Base-by-base conservation (phyloP, 2,888 invertebrate genomes). In the Caenorhabditis wallacei region DNA sequence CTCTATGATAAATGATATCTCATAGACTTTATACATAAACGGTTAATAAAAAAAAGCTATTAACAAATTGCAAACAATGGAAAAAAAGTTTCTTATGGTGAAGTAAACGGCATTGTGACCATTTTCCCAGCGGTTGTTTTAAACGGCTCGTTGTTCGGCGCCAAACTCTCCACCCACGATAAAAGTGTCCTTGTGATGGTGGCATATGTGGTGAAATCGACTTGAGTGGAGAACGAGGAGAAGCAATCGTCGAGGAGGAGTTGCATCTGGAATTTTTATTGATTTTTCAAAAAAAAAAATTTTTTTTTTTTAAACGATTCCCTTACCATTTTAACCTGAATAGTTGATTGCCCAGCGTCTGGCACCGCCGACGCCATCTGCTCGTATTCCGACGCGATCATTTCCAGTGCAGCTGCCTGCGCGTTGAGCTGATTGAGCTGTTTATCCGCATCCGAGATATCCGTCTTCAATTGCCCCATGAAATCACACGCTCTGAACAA, bases 311-410 rank as follows among this genome's bases (percentile, higher is more conserved):
- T n/a, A n/a, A n/a, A n/a, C n/a, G n/a, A n/a, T 13, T 40, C 40
- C 16, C 46, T 76, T 61, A 90, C 89, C 88, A 91, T 88, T 83
- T 88, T 88, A 2, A 88, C 85, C 59, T 91, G 91, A 24, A 89
- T 72, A 0, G 89, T 85, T 1, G 83, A 80, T n/a, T 85, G 84
- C 2, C 63, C 54, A 10, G 82, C 56, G 10, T 82, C 72, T 0
- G 88, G 85, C 13, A 84, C 85, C n/a, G 85, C 76, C 0, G 86
- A 82, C 8, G 87, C 84, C 87, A 90, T 87, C n/a, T 87, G 80
- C 40, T 92, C 92, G 78, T 92, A 92, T 76, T 92, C 90, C 54
- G 87, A 84, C 2, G 91, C 88, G 53, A 92, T 92, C 86, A 92
- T 87, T 72, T 90, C 87, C 20, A 92, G 69, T 0, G 92, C 92